Base-by-base conservation (phyloP, 2,888 invertebrate species). In the Petrolisthes manimaculis region DNA sequence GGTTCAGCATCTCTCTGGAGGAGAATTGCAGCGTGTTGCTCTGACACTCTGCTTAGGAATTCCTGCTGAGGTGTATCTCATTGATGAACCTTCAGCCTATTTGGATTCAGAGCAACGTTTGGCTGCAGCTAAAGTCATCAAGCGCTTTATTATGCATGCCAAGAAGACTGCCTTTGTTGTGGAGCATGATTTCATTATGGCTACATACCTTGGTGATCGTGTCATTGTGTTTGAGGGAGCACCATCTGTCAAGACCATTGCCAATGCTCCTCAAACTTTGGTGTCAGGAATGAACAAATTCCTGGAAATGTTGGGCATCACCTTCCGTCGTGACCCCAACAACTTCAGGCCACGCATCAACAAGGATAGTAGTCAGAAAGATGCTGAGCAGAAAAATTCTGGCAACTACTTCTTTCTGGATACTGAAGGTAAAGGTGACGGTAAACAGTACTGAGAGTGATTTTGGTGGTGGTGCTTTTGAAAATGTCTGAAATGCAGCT, bases 181-280 rank as follows among this genome's bases (percentile, higher is more conserved):
- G 1, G 99, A 99, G 95, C 99, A 99, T 96, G 99, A 99, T 94
- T 99, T 99, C 93, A 99, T 99, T 91, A 99, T 99, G 99, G 99
- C 99, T 21, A 99, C 99, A 0, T 99, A 99, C 93, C 95, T 98
- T 91, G 98, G 99, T 0, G 99, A 99, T 93, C 95, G 99, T 77
- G 99, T 99, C 4, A 98, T 99, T 91, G 99, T 99, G 82, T 99
- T 99, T 93, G 99, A 99, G 93, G 99, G 99, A 81, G 94, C 94
- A 77, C 99, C 99, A 0, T 98, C 99, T 0, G 95, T 98, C 0
- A 93, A 95, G 89, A 97, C 99, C 1, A 95, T 95, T 0, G 99
- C 99, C 0, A 97, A 97, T 93, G 95, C 96, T 92, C 99, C 99
- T 0, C 94, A 94, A 92, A 97, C 97, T 2, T 94, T 99, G 88